Conservation (phyloP, 2,888 invertebrate genomes). For the Noctua fimbriata region DNA sequence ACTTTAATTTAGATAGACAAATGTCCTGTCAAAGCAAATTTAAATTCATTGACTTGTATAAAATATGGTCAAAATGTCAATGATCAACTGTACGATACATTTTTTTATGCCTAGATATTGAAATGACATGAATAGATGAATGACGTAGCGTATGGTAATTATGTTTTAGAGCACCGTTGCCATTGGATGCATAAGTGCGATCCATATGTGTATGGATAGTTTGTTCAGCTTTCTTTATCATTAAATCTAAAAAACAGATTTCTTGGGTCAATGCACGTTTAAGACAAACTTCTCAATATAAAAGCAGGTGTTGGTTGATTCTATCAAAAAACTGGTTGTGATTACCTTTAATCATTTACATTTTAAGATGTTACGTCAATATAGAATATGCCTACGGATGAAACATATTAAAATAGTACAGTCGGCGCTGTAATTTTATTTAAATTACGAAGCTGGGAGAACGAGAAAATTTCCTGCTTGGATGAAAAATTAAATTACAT, state of each 20-base stretch:
- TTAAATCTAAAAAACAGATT: slow-evolving; percentile 69
- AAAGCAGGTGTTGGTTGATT: slow-evolving; percentile 52
- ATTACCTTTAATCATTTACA: slow-evolving; percentile 53
- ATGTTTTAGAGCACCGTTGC: slow-evolving; percentile 53
- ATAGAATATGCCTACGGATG: slow-evolving; percentile 33
- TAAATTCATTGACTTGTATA: slow-evolving; percentile 41
- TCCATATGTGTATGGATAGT: slow-evolving; percentile 65
- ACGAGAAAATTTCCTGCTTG: background rate
- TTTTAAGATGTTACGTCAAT: slow-evolving; percentile 43
- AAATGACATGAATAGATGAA: slow-evolving; percentile 20
- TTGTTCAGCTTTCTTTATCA: slow-evolving; percentile 68
- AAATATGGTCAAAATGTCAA: slow-evolving; percentile 43
- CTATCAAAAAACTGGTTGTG: slow-evolving; percentile 50
- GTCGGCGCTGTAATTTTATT: slow-evolving; percentile 31
- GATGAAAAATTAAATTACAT: slow-evolving; percentile 25
- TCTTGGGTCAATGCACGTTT: slow-evolving; percentile 55
- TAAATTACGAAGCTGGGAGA: background rate
- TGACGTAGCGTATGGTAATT: slow-evolving; percentile 55
- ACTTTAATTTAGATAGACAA: slow-evolving; percentile 43
- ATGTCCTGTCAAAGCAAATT: slow-evolving; percentile 56
- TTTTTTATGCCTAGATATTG: slow-evolving; percentile 18
- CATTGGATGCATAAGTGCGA: slow-evolving; percentile 79
- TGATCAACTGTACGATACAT: slow-evolving; percentile 31
- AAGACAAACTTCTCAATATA: slow-evolving; percentile 44
- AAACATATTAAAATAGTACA: slow-evolving; percentile 36